Base-by-base conservation (phyloP, 2,113 vertebrate genomes). In the Cardinalis cardinalis region DNA sequence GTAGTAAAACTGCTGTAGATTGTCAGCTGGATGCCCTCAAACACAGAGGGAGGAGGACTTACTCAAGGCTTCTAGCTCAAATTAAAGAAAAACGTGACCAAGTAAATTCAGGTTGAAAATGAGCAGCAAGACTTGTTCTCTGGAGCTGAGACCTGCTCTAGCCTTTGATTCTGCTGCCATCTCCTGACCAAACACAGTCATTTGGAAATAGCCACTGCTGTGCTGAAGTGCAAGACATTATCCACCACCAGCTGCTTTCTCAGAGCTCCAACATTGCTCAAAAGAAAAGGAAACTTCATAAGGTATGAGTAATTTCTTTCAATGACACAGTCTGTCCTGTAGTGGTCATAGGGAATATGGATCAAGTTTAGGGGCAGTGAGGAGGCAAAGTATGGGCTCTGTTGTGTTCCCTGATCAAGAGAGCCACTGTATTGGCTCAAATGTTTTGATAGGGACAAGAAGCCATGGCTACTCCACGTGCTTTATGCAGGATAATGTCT, bases 141-240 rank as follows among this genome's bases (percentile, higher is more conserved):
- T 18, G 31, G 17, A 15, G 31, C 19, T 29, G 25, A 75, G 72
- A 82, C 32, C 40, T 66, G 26, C 31, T 87, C 18, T 65, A 84
- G 63, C 9, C 63, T 93, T 90, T 90, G 74, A 44, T 70, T 92
- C 49, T 91, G 80, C 85, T 94, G 96, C 94, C 95, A 92, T 53
- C 96, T 95, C 64, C 93, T 81, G 95, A 91, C 66, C 69, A 88
- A 81, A 87, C 7, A 19, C 6, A 11, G 28, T 31, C 32, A 49
- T 79, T n/a, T 40, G 26, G 14, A 88, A 94, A 84, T 3, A 77
- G 52, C 25, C 56, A 71, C 17, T 38, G n/a, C 31, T 90, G 31
- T 31, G 59, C 71, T 72, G 26, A 85, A 83, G 26, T 48, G 28
- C 23, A 63, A 79, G 24, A 51, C 28, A 91, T 24, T 23, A 72